Evolutionary conservation across 2,888 invertebrate species (phyloP).

Genomic region (Synergus gifuensis): DNA sequence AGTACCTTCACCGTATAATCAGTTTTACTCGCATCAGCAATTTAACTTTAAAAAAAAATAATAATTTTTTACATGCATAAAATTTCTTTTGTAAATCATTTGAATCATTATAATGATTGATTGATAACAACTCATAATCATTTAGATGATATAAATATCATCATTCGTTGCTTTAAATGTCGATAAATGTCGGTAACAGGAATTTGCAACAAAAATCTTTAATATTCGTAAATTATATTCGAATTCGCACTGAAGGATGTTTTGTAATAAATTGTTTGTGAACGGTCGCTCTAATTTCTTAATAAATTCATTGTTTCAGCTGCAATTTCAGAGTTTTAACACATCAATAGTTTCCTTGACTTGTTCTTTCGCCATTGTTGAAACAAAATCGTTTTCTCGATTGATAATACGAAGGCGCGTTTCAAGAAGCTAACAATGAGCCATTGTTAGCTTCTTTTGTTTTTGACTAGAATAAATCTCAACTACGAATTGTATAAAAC

Average conservation of each 20-base stretch:
- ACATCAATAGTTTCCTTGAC: conserved; percentile 18
- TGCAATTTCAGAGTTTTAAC: conserved; percentile 22
- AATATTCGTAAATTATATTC: no score
- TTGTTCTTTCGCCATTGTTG: conserved; percentile 14
- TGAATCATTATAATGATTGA: no score
- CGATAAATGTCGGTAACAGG: no score
- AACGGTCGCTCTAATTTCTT: background rate
- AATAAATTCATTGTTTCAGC: conserved; percentile 3
- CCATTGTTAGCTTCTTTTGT: conserved; percentile 33
- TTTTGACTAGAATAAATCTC: conserved; percentile 30
- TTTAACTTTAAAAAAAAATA: background rate
- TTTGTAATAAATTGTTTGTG: background rate
- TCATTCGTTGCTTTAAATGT: no score
- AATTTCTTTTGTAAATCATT: no score
- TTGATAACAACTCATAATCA: no score
- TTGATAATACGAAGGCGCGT: conserved; percentile 14
- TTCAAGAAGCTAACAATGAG: conserved; percentile 27
- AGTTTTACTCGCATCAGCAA: background rate
- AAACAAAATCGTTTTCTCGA: conserved; percentile 34
- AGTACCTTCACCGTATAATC: conserved; percentile 1
- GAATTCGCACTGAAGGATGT: no score
- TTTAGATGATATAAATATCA: no score
- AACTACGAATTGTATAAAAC: conserved; percentile 26
- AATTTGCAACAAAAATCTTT: no score
- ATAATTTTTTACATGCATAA: background rate